phyloP scores from a whole-genome alignment of 2,113 vertebrate genomes.

The Lamprologus speciosus region DNA sequence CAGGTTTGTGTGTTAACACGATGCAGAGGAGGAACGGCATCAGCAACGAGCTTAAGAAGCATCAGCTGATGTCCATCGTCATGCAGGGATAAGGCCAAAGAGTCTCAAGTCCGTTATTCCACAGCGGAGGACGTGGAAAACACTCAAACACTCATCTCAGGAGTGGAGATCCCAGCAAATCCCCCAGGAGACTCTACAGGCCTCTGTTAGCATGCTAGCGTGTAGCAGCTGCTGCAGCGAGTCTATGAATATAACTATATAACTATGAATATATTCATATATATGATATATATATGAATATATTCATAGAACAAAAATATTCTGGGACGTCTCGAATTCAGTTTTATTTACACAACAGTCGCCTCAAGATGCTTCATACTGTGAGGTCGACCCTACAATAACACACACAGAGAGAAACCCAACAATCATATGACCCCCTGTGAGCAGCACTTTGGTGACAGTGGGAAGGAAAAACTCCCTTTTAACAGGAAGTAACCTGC shows the following conservation, averaged over 20 bases:
- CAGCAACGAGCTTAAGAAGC: background rate
- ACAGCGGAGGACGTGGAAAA: background rate
- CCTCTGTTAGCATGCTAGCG: background rate
- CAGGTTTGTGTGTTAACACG: background rate
- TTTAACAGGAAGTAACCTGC: background rate
- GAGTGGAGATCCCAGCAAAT: background rate
- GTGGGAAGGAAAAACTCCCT: background rate
- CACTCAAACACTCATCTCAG: background rate
- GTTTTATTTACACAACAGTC: background rate
- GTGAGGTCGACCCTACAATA: rapidly evolving
- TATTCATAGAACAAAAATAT: background rate
- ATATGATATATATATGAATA: background rate
- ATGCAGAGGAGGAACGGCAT: background rate
- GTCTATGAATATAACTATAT: background rate
- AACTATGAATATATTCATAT: background rate
- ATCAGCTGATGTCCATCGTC: background rate
- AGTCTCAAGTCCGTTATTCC: background rate
- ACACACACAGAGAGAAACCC: rapidly evolving
- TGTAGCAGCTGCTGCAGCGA: background rate
- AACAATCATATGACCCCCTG: rapidly evolving
- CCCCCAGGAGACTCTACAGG: background rate
- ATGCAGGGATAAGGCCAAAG: background rate
- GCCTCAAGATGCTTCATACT: rapidly evolving
- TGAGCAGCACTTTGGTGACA: background rate
- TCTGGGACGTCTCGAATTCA: background rate